Evolutionary conservation across 2,113 vertebrate genomes (phyloP), one percentile per base, ranked within the genome.

Genomic region (Dendropsophus ebraccatus): DNA sequence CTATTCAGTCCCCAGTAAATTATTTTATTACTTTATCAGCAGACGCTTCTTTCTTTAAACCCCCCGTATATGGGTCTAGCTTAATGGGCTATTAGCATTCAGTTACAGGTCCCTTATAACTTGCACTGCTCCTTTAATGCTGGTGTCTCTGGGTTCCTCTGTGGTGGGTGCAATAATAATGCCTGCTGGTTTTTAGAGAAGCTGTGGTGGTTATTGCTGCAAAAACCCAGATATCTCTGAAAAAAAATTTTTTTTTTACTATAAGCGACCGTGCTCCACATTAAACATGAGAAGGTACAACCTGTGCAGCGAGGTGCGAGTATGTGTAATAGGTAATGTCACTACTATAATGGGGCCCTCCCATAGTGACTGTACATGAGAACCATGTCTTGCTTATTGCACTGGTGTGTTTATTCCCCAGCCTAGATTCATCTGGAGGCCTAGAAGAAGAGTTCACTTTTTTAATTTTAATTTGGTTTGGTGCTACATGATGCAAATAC

Each of bases 101-200:
- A 65, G 11, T 47, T 41, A 41, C 8, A 5, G 3, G 14, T 47
- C 56, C 45, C 32, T 62, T 79, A 7, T 78, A 85, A 67, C 75
- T 70, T 85, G 75, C 84, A 85, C 25, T 85, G 47, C 84, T 85
- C 14, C 75, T 85, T 85, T 79, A 56, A 56, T 56, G 30, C 32
- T 85, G n/a, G 47, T 41, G 54, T 47, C n/a, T 47, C 0, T 74
- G 52, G 70, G 52, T 74, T 60, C 23, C 16, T 70, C 7, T 78
- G 60, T 85, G 45, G 47, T 70, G 75, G 84, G 56, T 85, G 50
- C 35, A 72, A 35, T 35, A 50, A 35, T 30, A 76, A 56, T 41
- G 49, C 62, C 75, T 79, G 84, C 60, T 78, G 74, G 47, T 54
- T 76, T 47, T 23, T 37, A 77, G 58, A n/a, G 28, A 12, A 37